These are phyloP conservation scores for Rotaria sp. DNA, from an alignment of 2,888 invertebrate genomes.

Conservation along the genomic window DNA sequence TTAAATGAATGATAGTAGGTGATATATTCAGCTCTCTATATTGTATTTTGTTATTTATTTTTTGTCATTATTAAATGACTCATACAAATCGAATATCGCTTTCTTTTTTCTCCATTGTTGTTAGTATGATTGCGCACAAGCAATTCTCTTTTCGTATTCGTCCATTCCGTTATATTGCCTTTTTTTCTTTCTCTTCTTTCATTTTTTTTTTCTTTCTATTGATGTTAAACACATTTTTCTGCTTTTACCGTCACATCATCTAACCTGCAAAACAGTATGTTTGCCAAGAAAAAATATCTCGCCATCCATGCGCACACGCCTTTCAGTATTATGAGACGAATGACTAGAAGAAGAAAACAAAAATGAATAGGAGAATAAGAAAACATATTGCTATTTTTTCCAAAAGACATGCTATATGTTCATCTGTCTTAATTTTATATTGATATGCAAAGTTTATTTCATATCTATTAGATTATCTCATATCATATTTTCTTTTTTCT, in stretches of 20 bases:
- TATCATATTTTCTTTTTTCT: neutral
- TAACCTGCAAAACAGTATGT: neutral
- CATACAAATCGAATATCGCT: neutral
- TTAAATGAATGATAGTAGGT: neutral
- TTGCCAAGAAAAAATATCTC: neutral
- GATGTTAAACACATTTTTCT: neutral
- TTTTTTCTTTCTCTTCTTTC: neutral
- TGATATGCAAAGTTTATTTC: no score
- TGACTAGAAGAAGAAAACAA: neutral
- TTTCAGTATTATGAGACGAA: neutral
- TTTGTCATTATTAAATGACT: neutral
- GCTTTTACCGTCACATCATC: neutral
- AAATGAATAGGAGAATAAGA: neutral
- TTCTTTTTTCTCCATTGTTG: neutral
- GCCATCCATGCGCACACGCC: neutral
- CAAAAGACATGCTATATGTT: neutral
- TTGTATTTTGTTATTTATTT: neutral
- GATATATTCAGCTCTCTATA: no score
- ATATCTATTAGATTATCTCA: neutral
- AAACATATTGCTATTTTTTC: neutral
- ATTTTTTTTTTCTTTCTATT: neutral
- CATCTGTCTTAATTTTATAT: neutral
- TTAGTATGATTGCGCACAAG: neutral
- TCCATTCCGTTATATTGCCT: neutral
- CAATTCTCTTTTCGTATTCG: neutral